Evolutionary conservation across 2,113 vertebrate genomes (phyloP), one percentile per base, ranked within the genome.

Genomic region (Apaloderma vittatum): DNA sequence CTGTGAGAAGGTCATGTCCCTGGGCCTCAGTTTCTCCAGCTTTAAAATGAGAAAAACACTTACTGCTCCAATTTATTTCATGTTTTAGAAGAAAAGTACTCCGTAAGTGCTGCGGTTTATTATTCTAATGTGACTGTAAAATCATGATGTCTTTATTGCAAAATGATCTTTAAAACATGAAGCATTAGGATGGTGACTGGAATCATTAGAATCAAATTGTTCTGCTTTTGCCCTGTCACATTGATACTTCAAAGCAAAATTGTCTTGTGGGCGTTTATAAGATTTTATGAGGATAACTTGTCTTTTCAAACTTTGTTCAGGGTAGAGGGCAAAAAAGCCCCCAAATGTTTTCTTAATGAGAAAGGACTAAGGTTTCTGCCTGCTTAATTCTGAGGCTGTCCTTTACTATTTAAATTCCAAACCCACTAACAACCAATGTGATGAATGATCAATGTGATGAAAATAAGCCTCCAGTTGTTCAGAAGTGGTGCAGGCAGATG

Each of bases 91-190:
- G 54, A 87, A 94, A 86, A 95, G 75, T 80, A 67, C 86, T 86
- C 51, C 1, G 1, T 67, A 93, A 97, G 86, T 83, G 82, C 82
- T 88, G 62, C 0, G 0, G 90, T 88, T 94, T 97, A 92, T 97
- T 95, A 97, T 97, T 95, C 92, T 92, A 97, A 97, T 97, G 94
- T 93, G 85, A 95, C 92, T 94, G 96, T 80, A 97, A 97, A 97
- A 97, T 93, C 94, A 85, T 91, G 90, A 96, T 96, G 94, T 95
- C 96, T 97, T 97, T 96, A 94, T 96, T 97, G 90, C 86, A 95
- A 94, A 97, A 92, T 83, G 55, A 97, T 97, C 96, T 97, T 96
- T 97, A 97, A 97, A 97, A 97, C 94, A 96, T 96, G 96, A 97
- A 95, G 95, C 95, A 97, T 95, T 88, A 97, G 92, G 92, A 95